These are phyloP conservation scores for Pelusios castaneus DNA, from an alignment of 2,113 vertebrate species.

Conservation along the genomic window DNA sequence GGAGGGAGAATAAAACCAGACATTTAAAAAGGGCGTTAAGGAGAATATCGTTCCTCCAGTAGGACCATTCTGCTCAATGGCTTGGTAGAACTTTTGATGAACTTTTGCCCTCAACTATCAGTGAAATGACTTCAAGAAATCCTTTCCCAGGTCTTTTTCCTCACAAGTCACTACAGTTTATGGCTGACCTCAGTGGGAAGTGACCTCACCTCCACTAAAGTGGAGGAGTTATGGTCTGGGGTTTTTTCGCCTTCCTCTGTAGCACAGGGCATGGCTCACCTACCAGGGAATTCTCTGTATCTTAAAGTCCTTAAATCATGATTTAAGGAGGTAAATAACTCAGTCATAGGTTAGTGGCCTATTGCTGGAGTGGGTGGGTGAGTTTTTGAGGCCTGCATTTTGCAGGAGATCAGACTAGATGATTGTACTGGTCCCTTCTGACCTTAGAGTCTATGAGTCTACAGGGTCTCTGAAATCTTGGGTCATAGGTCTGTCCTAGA, in stretches of 20 bases:
- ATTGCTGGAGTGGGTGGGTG: no score
- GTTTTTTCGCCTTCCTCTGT: no score
- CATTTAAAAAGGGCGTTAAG: not conserved
- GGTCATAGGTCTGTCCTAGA: not conserved
- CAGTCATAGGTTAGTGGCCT: no score
- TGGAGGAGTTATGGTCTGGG: not conserved
- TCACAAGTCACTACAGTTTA: not conserved
- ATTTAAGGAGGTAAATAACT: no score
- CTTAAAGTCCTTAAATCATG: no score
- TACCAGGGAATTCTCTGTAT: no score
- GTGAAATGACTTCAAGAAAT: not conserved
- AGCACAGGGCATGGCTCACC: no score
- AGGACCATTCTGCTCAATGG: not conserved
- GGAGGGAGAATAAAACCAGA: not conserved
- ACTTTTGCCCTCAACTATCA: not conserved
- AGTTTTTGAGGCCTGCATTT: no score
- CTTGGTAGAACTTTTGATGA: not conserved
- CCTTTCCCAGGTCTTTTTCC: not conserved
- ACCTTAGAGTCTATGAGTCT: no score
- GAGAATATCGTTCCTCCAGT: not conserved
- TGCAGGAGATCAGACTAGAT: no score
- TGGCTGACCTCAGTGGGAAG: not conserved
- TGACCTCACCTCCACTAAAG: not conserved
- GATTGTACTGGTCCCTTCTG: no score
- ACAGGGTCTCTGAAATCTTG: not conserved